Percentiles rank a stretch among this genome's conserved stretches.
Conservation (phyloP, 2,797 vertebrate species). For the Clarias fuscus region DNA sequence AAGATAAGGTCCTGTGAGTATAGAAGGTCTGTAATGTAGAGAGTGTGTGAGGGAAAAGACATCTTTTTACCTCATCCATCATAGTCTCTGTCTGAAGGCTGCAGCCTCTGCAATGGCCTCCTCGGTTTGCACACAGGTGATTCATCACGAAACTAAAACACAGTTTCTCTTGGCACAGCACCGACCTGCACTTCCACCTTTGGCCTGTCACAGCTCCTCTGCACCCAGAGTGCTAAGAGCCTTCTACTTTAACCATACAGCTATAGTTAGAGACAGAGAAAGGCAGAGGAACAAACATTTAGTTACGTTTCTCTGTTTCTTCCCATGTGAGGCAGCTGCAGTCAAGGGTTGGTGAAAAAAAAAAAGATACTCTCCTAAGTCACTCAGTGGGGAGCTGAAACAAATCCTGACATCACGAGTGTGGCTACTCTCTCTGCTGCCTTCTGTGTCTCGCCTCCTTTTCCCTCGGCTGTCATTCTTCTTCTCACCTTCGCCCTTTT, state of each 20-base stretch:
- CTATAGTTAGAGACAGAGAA: slow-evolving; percentile 4
- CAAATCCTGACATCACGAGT: slow-evolving; percentile 13
- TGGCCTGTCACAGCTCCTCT: slow-evolving; percentile 21
- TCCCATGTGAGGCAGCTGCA: slow-evolving; percentile 6
- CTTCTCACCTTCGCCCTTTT: not conserved
- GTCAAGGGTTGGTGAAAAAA: not conserved
- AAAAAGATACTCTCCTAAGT: slow-evolving; percentile 24
- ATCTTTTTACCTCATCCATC: slow-evolving; percentile 54
- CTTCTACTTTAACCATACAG: not conserved
- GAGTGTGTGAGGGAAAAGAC: slow-evolving; percentile 41
- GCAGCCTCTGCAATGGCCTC: slow-evolving; percentile 37
- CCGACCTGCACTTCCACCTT: slow-evolving; percentile 23
- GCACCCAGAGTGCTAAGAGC: slow-evolving; percentile 19
- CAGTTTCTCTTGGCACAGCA: slow-evolving; percentile 22
- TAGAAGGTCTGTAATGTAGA: slow-evolving; percentile 36
- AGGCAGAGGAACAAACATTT: slow-evolving; percentile 13
- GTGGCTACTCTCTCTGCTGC: slow-evolving; percentile 29
- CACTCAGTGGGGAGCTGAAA: slow-evolving; percentile 31
- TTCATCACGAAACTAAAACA: slow-evolving; percentile 53
- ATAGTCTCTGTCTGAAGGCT: slow-evolving; percentile 52
- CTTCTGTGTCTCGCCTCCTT: slow-evolving; percentile 17
- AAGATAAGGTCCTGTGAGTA: slow-evolving; percentile 39
- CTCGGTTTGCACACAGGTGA: slow-evolving; percentile 53
- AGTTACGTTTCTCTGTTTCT: slow-evolving; percentile 9
- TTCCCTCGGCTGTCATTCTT: slow-evolving; percentile 33